Base-by-base conservation (phyloP, 2,113 vertebrate genomes). In the Theristicus caerulescens region DNA sequence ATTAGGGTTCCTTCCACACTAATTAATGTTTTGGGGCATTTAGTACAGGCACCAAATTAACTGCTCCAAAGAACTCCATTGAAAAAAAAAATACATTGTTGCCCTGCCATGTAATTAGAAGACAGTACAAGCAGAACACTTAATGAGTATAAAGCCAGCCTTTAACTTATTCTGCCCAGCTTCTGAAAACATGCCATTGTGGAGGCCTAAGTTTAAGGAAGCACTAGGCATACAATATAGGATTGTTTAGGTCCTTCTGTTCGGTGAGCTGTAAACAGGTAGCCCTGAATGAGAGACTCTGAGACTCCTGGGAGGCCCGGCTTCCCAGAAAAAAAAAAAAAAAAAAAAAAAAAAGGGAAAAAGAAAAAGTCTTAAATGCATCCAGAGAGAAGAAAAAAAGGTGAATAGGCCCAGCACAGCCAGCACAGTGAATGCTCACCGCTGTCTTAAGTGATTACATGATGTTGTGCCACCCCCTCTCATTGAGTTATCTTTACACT, bases 1-100 rank as follows among this genome's bases (percentile, higher is more conserved):
- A 99, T 99, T 98, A 99, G 98, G 99, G 99, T 98, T 99, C 99
- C 99, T 99, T 99, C 98, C 98, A 98, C 98, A 98, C 99, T 99
- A 99, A 99, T 99, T 99, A 99, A 99, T 99, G 98, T 98, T 99
- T 98, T 98, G 98, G 98, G 97, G 98, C 98, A 99, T 99, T 99
- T 99, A 98, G 98, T 98, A 98, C 98, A 98, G 98, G 98, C 99
- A 98, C 98, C 98, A 99, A 99, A 99, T 99, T 99, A 99, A 99
- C 98, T 99, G 99, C 98, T 98, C 99, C 98, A 99, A 98, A 99
- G 98, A 99, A 98, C 98, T 98, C 97, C 97, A 98, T 98, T 99
- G 98, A 98, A 87, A 97, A 97, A 96, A 96, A 99, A 98, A 98
- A 98, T 95, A 99, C 99, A 99, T 99, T 99, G 99, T 99, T 99